Conservation (phyloP, 2,888 invertebrate species). For the Lydus trimaculatus region DNA sequence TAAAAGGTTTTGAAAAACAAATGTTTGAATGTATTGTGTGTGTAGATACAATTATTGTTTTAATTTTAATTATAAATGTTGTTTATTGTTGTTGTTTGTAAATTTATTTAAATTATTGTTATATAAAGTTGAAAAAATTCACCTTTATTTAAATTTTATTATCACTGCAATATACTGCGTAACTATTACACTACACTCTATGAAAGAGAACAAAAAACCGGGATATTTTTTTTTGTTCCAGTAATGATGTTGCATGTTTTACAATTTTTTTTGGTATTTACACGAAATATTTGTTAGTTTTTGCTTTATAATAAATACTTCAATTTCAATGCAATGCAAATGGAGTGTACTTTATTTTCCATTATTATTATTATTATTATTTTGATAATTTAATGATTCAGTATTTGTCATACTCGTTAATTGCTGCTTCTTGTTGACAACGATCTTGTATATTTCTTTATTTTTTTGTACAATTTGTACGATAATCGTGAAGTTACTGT, state of each 20-base stretch:
- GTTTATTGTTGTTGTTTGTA: background rate
- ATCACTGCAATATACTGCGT: slow-evolving; percentile 36
- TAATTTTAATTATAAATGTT: background rate
- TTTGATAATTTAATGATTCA: slow-evolving; percentile 4
- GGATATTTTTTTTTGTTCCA: slow-evolving; percentile 15
- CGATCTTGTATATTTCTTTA: slow-evolving; percentile 17
- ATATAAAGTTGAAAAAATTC: background rate
- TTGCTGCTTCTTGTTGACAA: slow-evolving; percentile 29
- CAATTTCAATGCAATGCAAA: slow-evolving; percentile 22
- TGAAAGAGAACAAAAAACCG: slow-evolving; percentile 2
- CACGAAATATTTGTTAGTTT: slow-evolving; percentile 8
- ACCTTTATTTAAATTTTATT: background rate
- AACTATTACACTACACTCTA: slow-evolving; percentile 47
- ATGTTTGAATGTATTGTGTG: background rate
- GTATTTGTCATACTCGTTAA: background rate
- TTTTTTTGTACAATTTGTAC: slow-evolving; percentile 5
- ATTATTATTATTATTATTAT: slow-evolving; percentile 9
- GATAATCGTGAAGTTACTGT: background rate
- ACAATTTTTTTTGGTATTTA: background rate
- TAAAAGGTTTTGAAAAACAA: background rate
- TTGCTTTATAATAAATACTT: slow-evolving; percentile 24
- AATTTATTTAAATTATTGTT: background rate
- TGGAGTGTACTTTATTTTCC: slow-evolving; percentile 19
- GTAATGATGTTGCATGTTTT: slow-evolving; percentile 38
- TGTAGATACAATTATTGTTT: background rate